A percentile compares a stretch with the other conserved stretches of the same genome.
Evolutionary conservation across 2,888 invertebrate species (phyloP).

Genomic region (Leptodirus hochenwartii): DNA sequence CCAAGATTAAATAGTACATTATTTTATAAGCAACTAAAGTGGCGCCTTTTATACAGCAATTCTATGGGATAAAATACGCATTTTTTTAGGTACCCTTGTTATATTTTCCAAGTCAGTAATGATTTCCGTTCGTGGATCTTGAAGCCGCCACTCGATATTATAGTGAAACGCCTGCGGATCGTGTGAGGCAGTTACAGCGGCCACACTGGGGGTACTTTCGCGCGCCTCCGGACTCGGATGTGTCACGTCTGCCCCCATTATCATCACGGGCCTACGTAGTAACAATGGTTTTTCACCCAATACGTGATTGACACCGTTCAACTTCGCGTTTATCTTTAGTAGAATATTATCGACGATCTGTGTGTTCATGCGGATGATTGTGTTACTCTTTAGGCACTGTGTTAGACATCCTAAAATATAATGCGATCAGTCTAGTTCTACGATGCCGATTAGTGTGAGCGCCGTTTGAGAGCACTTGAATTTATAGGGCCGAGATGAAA

Average conservation of each 20-base stretch:
- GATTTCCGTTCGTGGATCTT: constrained; percentile 54
- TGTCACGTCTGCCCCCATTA: constrained; percentile 75
- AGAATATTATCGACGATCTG: constrained; percentile 53
- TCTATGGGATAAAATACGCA: too few species aligned
- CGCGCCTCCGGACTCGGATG: constrained; percentile 70
- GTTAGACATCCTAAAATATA: too few species aligned
- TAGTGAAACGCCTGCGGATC: constrained; percentile 48
- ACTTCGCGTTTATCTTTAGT: constrained; percentile 63
- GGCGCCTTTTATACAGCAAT: too few species aligned
- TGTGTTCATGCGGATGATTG: constrained; percentile 31
- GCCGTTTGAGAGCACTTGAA: too few species aligned
- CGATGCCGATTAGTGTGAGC: too few species aligned
- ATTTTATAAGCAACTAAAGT: too few species aligned
- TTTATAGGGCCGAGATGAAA: too few species aligned
- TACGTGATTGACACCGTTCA: constrained; percentile 64
- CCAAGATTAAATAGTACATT: too few species aligned
- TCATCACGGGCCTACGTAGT: constrained; percentile 36
- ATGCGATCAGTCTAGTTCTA: too few species aligned
- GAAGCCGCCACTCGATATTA: constrained; percentile 59
- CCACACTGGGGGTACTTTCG: constrained; percentile 41
- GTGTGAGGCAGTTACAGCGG: constrained; percentile 59
- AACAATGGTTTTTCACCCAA: constrained; percentile 28
- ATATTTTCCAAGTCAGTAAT: constrained; percentile 49
- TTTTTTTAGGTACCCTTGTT: too few species aligned
- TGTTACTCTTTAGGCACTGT: constrained; percentile 46